Conservation (phyloP, 2,797 vertebrate genomes). For the Peromyscus eremicus region DNA sequence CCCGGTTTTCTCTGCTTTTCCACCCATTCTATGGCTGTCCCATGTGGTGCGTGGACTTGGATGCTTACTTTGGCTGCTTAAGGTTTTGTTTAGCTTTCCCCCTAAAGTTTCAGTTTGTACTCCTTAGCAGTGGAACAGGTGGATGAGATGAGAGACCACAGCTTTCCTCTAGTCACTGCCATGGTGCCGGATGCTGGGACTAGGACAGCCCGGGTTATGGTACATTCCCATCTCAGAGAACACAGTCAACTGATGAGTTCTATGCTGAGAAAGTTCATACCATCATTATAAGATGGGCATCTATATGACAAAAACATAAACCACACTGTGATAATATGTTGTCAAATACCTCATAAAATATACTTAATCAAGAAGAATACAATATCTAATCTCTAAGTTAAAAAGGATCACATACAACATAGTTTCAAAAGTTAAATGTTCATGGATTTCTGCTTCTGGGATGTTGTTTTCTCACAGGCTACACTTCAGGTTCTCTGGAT, state of each 20-base stretch:
- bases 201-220: rapidly evolving
- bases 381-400: neutral
- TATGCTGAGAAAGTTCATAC: neutral
- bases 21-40: neutral
- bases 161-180: neutral
- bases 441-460: neutral
- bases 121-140: neutral
- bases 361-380: neutral
- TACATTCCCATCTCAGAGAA: neutral
- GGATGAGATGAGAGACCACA: neutral
- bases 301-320: neutral
- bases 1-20: neutral
- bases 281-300: neutral
- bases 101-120: too few species aligned
- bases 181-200: rapidly evolving
- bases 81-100: neutral
- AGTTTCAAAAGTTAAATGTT: neutral
- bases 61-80: neutral
- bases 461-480: neutral
- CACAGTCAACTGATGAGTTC: neutral
- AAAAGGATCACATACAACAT: neutral
- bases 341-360: neutral
- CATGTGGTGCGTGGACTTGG: neutral
- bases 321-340: neutral
- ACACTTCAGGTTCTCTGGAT: rapidly evolving